Conservation (phyloP, 1,140 invertebrate genomes). For the Philotrypesis tridentata region DNA sequence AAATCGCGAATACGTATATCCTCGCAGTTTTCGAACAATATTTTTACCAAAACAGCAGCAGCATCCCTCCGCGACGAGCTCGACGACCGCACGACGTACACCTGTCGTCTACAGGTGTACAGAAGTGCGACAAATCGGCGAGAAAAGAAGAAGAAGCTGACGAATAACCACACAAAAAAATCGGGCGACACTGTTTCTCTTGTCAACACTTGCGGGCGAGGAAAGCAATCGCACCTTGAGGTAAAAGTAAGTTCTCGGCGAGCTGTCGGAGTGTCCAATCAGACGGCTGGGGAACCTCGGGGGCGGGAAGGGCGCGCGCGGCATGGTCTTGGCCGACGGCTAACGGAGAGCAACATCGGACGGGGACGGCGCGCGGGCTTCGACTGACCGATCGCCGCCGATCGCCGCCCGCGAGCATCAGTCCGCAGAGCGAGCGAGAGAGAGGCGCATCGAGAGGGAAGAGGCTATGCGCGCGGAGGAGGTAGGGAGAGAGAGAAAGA, state of each 20-base stretch:
- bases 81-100: too few species aligned
- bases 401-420: neutral
- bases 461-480: neutral
- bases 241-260: conserved; percentile 20
- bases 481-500: neutral
- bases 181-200: too few species aligned
- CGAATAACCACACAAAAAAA: too few species aligned
- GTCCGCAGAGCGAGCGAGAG: too few species aligned
- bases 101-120: too few species aligned
- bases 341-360: conserved; percentile 22
- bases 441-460: neutral
- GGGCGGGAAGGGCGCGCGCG: neutral
- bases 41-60: neutral
- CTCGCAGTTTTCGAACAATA: neutral
- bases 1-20: too few species aligned
- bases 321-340: conserved; percentile 6
- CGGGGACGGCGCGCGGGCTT: conserved; percentile 23
- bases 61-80: too few species aligned
- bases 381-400: conserved; percentile 20
- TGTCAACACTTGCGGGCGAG: too few species aligned
- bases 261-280: neutral
- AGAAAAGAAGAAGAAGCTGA: too few species aligned
- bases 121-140: too few species aligned
- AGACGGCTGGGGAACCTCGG: conserved; percentile 17
- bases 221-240: conserved; percentile 36